Evolutionary conservation across 2,113 vertebrate species (phyloP).

Genomic region (Lampris incognitus): DNA sequence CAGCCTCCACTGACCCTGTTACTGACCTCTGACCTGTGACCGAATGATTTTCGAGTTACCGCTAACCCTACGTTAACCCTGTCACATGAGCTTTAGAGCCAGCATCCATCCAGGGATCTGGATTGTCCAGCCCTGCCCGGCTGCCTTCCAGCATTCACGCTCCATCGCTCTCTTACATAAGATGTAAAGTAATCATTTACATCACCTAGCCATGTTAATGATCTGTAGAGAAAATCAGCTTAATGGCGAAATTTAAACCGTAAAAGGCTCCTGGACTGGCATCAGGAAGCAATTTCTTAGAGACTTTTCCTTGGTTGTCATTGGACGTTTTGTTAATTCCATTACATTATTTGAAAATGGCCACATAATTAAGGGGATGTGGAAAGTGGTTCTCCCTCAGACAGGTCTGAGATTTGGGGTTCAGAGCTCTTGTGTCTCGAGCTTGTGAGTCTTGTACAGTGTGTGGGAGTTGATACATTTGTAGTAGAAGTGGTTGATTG

Average conservation of each 20-base stretch:
- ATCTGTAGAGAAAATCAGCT: slow-evolving; percentile 47
- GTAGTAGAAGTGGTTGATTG: too few species aligned
- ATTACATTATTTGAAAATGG: slow-evolving; percentile 44
- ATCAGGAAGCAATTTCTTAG: slow-evolving; percentile 32
- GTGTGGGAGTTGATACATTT: background rate
- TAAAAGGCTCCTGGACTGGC: slow-evolving; percentile 33
- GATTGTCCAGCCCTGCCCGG: background rate
- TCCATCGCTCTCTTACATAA: slow-evolving; percentile 43
- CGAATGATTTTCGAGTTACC: slow-evolving; percentile 43
- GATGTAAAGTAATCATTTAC: slow-evolving; percentile 48
- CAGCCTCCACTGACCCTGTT: slow-evolving; percentile 3
- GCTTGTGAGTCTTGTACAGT: background rate
- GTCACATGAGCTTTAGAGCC: slow-evolving; percentile 7
- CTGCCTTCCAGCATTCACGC: background rate
- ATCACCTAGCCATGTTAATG: slow-evolving; percentile 48
- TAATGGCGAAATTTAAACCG: slow-evolving; percentile 49
- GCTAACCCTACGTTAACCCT: slow-evolving; percentile 32
- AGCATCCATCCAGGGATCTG: slow-evolving; percentile 3
- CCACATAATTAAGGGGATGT: background rate
- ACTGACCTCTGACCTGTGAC: slow-evolving; percentile 49
- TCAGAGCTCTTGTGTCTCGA: background rate
- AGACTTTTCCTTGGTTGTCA: slow-evolving; percentile 40
- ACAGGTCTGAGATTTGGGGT: slow-evolving; percentile 23
- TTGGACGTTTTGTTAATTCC: slow-evolving; percentile 26
- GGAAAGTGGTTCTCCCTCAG: background rate